phyloP scores from a whole-genome alignment of 2,113 vertebrate species.

The Calyptomena viridis region DNA sequence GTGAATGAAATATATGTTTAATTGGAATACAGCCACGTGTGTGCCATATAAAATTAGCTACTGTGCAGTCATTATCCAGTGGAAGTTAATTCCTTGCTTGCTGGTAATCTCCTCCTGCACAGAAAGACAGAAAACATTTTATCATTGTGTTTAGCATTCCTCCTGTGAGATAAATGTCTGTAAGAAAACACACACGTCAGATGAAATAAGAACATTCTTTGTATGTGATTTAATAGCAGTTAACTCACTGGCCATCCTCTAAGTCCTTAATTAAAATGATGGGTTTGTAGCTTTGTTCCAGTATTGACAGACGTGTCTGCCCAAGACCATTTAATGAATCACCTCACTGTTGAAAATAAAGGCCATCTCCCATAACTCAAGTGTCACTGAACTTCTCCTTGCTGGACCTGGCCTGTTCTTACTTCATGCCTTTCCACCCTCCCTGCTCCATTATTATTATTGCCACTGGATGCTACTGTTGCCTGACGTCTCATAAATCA shows the following conservation, averaged over 20 bases:
- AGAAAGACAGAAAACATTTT: neutral
- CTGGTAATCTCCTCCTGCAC: neutral
- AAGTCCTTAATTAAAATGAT: constrained; percentile 12
- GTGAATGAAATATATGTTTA: neutral
- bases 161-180: neutral
- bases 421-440: neutral
- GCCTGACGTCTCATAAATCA: neutral
- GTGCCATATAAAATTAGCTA: neutral
- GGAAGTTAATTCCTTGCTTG: neutral
- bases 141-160: neutral
- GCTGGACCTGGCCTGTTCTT: neutral
- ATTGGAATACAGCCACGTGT: neutral
- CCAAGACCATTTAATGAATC: neutral
- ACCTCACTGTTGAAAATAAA: neutral
- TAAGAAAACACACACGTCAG: neutral
- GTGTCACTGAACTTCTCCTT: neutral
- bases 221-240: neutral
- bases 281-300: neutral
- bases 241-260: neutral
- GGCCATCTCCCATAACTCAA: neutral
- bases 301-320: neutral
- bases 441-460: neutral
- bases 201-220: constrained; percentile 8
- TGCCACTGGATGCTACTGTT: neutral
- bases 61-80: neutral